Base-by-base conservation (phyloP, 2,888 invertebrate genomes). In the Thecocarcelia acutangulata region DNA sequence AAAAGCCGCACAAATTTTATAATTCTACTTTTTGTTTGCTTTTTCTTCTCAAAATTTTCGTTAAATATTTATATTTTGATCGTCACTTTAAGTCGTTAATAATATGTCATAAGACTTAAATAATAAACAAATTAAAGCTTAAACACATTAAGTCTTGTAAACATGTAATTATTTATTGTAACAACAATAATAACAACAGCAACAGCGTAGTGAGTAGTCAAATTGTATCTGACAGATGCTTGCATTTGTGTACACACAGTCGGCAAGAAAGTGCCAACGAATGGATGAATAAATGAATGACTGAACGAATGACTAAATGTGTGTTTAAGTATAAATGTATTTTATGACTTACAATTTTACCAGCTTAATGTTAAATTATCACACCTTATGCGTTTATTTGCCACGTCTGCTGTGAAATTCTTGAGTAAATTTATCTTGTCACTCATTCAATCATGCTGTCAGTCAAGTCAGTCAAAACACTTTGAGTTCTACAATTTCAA, bases 341-440 rank as follows among this genome's bases (percentile, higher is more conserved):
- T 75, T 78, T 80, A 77, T 75, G 77, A 76, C 52, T 72, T 77
- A 66, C n/a, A n/a, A n/a, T 80, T 80, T 80, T 64, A 74, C 61
- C 59, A 78, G 75, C 78, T 83, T 68, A 83, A 68, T 68, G 78
- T 75, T 46, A 76, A 78, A 78, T 83, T 83, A 83, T 78, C 56
- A 72, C 82, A 82, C 82, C 74, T 78, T 58, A 42, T 66, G 74
- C 46, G 78, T 70, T 52, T 59, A 63, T 64, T 48, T 48, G 19
- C 63, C 37, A 44, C 50, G 37, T 37, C 24, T 40, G 17, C 52
- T 68, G 58, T 76, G 19, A 46, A 68, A 76, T 76, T 76, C 76
- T 69, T 76, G 44, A 76, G 76, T 69, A 61, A 76, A 76, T 54
- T 76, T 76, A 69, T 68, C 61, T 69, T 76, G 69, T 76, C 76